Conservation (phyloP, 2,888 invertebrate genomes). For the Pseudococcus viburni region DNA sequence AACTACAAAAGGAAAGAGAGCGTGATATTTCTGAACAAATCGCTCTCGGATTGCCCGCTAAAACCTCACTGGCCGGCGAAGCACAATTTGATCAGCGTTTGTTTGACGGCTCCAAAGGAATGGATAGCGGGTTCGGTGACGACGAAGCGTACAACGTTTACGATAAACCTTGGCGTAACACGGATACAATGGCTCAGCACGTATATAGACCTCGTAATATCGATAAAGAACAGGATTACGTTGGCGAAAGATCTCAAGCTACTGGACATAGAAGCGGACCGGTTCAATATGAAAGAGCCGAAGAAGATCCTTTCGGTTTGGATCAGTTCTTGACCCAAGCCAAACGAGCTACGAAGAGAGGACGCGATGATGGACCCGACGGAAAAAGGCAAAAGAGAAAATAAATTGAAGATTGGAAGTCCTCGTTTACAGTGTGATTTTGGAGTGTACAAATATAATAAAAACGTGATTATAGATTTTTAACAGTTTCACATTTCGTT, state of each 20-base stretch:
- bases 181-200: constrained; percentile 87
- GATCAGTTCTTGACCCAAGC: constrained; percentile 98
- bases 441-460: neutral
- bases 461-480: neutral
- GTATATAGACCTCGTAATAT: constrained; percentile 92
- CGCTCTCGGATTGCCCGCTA: constrained; percentile 94
- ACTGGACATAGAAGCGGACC: constrained; percentile 85
- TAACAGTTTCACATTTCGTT: neutral
- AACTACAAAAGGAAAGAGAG: constrained; percentile 89
- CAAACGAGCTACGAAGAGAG: constrained; percentile 84
- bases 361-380: constrained; percentile 73
- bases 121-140: constrained; percentile 96
- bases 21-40: constrained; percentile 99
- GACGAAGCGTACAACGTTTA: constrained; percentile 98
- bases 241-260: constrained; percentile 87
- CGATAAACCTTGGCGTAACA: constrained; percentile 97
- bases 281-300: constrained; percentile 93
- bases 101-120: constrained; percentile 92
- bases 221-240: constrained; percentile 94
- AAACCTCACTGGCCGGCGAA: constrained; percentile 80
- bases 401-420: neutral
- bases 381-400: constrained; percentile 71
- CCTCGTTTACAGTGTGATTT: neutral
- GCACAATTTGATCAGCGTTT: constrained; percentile 94
- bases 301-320: constrained; percentile 95